Evolutionary conservation across 2,797 vertebrate species (phyloP).

Genomic region (Clarias pachynema): DNA sequence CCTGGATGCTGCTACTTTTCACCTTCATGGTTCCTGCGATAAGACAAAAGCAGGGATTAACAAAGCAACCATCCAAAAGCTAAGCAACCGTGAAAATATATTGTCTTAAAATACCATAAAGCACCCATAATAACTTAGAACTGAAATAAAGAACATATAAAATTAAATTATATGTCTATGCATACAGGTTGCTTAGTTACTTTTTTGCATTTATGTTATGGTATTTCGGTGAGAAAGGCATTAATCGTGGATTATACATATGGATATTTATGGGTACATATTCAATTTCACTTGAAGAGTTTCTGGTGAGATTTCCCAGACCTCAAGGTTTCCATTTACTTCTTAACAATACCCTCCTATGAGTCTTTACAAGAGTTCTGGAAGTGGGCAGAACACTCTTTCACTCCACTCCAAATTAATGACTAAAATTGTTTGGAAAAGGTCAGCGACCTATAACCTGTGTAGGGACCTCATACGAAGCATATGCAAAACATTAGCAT

Average conservation of each 20-base stretch:
- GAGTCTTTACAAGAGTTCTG: slow-evolving; percentile 70
- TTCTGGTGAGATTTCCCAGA: slow-evolving; percentile 49
- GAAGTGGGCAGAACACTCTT: slow-evolving; percentile 67
- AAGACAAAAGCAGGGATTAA: slow-evolving; percentile 32
- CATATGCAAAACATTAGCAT: slow-evolving; percentile 84
- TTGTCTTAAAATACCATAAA: neutral
- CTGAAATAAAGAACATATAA: neutral
- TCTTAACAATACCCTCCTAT: slow-evolving; percentile 56
- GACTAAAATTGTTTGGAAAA: slow-evolving; percentile 80
- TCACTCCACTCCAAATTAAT: slow-evolving; percentile 76
- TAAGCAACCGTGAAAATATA: neutral
- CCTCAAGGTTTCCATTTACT: slow-evolving; percentile 54
- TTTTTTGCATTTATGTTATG: neutral
- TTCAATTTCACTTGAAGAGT: slow-evolving; percentile 47
- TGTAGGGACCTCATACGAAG: slow-evolving; percentile 74
- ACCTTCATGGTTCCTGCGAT: slow-evolving; percentile 91
- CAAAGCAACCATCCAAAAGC: neutral
- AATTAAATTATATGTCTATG: neutral
- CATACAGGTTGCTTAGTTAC: neutral
- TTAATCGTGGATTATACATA: slow-evolving; percentile 14
- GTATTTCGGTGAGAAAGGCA: slow-evolving; percentile 10
- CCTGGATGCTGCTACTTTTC: slow-evolving; percentile 97
- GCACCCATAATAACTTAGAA: neutral
- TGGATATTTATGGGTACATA: slow-evolving; percentile 33
- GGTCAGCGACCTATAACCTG: slow-evolving; percentile 77